Percentiles rank a stretch among this genome's conserved stretches.
phyloP scores from a whole-genome alignment of 2,888 invertebrate species.

The Nemoura dubitans region DNA sequence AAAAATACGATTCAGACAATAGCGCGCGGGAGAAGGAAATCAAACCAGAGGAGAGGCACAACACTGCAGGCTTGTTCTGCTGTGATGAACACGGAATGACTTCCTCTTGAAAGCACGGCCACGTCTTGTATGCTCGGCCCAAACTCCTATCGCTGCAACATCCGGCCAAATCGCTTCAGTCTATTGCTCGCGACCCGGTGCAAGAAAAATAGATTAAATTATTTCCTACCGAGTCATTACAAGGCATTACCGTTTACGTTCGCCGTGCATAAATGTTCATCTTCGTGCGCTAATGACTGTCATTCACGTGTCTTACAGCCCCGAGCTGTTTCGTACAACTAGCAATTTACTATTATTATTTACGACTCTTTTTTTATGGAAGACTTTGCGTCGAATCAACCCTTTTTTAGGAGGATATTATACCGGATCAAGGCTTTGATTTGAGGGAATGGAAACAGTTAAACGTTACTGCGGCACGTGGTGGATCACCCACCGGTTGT shows the following conservation, averaged over 20 bases:
- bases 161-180: not conserved
- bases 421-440: not conserved
- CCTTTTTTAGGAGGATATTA: constrained; percentile 7
- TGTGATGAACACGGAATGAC: constrained; percentile 10
- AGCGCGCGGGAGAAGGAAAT: not conserved
- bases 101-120: constrained; percentile 8
- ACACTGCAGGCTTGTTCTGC: constrained; percentile 23
- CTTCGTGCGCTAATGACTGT: not conserved
- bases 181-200: not conserved
- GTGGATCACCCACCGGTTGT: not conserved
- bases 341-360: not conserved
- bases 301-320: not conserved
- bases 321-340: not conserved
- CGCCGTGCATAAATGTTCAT: not conserved
- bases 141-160: not conserved
- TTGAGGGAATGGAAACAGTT: not conserved
- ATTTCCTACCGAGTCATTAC: constrained; percentile 12
- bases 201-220: constrained; percentile 4
- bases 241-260: not conserved
- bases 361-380: constrained; percentile 12
- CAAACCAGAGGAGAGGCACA: constrained; percentile 12
- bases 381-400: not conserved
- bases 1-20: not conserved
- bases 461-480: not conserved
- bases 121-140: not conserved